Evolutionary conservation across 2,797 vertebrate species (phyloP).

Genomic region (Euthynnus affinis): DNA sequence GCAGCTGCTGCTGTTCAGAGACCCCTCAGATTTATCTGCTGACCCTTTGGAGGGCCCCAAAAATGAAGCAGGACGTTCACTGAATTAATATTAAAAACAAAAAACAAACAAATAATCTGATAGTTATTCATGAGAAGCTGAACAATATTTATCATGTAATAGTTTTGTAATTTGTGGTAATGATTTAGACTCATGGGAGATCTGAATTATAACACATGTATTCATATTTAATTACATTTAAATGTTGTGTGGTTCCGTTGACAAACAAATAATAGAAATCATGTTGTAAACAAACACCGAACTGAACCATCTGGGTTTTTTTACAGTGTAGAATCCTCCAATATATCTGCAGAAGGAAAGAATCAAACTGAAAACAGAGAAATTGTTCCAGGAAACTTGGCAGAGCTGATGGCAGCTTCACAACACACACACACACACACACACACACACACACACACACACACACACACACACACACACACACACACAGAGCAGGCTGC

Average conservation of each 20-base stretch:
- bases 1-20: too few relatives aligned
- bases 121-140: too few relatives aligned
- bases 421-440: background rate
- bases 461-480: constrained; percentile 12
- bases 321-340: background rate
- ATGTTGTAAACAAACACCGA: background rate
- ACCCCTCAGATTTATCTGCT: too few relatives aligned
- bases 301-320: background rate
- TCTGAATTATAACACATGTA: too few relatives aligned
- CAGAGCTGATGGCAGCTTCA: constrained; percentile 2
- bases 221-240: too few relatives aligned
- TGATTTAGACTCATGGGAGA: too few relatives aligned
- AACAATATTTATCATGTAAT: too few relatives aligned
- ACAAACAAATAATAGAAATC: background rate
- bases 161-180: too few relatives aligned
- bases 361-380: constrained; percentile 47
- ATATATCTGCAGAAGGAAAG: constrained; percentile 40
- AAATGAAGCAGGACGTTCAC: too few relatives aligned
- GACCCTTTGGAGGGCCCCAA: too few relatives aligned
- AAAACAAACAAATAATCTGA: too few relatives aligned
- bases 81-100: too few relatives aligned
- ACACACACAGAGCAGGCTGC: constrained; percentile 31
- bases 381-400: constrained; percentile 67
- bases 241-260: background rate
- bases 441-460: constrained; percentile 1